Evolutionary conservation across 2,797 vertebrate species (phyloP).

Genomic region (Anguilla marmorata): DNA sequence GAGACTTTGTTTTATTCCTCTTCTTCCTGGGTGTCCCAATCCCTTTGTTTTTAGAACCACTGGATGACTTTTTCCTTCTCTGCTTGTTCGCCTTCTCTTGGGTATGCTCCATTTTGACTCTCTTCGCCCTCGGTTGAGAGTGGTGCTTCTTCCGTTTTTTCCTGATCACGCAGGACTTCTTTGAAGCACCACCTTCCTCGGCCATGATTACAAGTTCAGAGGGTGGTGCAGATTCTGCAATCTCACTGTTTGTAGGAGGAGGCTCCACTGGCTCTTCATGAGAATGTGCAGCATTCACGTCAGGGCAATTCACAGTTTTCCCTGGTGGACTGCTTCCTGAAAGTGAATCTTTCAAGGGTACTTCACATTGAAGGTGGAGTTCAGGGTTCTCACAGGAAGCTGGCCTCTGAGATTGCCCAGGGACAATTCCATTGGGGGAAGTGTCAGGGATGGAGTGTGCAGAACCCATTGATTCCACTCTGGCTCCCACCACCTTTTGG

Average conservation of each 20-base stretch:
- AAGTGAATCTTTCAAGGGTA: constrained; percentile 1
- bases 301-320: background rate
- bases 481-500: constrained; percentile 38
- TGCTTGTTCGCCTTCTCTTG: constrained; percentile 41
- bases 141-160: constrained; percentile 78
- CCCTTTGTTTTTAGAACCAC: constrained; percentile 55
- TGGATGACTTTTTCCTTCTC: constrained; percentile 46
- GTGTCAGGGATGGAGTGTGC: background rate
- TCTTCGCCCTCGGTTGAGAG: constrained; percentile 60
- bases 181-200: constrained; percentile 36
- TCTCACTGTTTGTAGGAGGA: constrained; percentile 30
- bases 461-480: background rate
- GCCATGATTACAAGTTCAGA: constrained; percentile 35
- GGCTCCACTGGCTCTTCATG: background rate
- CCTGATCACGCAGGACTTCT: constrained; percentile 41
- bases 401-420: background rate
- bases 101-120: constrained; percentile 45
- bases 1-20: constrained; percentile 46
- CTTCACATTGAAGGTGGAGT: background rate
- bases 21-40: constrained; percentile 48
- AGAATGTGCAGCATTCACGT: background rate
- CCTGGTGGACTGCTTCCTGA: background rate
- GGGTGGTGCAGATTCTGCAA: constrained; percentile 12
- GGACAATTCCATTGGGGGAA: background rate
- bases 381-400: fast-evolving